Evolutionary conservation across 2,888 invertebrate species (phyloP), one percentile per base, ranked within the genome.

Genomic region (Trichacis sp.): DNA sequence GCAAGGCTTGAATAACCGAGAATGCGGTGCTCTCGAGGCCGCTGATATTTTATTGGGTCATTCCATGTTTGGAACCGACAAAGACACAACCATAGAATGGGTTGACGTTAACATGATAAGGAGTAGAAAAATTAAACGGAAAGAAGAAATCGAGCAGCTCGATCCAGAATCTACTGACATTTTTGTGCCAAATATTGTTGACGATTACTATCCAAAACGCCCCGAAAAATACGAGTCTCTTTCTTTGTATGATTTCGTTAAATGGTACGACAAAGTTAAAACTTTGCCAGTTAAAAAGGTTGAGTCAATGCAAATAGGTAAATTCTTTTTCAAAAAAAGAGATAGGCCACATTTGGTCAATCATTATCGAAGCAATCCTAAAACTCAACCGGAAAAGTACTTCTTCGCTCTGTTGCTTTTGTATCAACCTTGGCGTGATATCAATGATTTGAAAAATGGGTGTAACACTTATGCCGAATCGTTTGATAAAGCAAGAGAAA

Each of bases 161-260:
- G 59, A 73, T 15, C 46, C 68, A 24, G 60, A 24, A 3, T 5
- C 4, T 24, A 70, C 70, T 19, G 70, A 77, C 47, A 73, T 77
- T n/a, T 77, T 73, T 69, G 75, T 58, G 54, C 64, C 69, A 15
- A 72, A 70, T 49, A 64, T 72, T 58, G 64, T 75, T 49, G 77
- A 77, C 57, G 53, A 45, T 6, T 57, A 70, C 62, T 77, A 78
- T 67, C 73, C 73, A 42, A 49, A 55, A 19, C 55, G 75, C 33
- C 76, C 73, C 36, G 18, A 52, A 52, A 68, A 72, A 18, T 70
- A 73, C 18, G 61, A 74, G 38, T 29, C n/a, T 24, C 48, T 38
- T 33, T 40, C 24, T 58, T 51, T 70, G 36, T 70, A 70, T 36
- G 64, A 71, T 15, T 66, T 68, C 33, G 59, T 57, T 8, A 54